Evolutionary conservation across 2,888 invertebrate genomes (phyloP), one percentile per base, ranked within the genome.

Genomic region (Sphaerophoria rueppellii): DNA sequence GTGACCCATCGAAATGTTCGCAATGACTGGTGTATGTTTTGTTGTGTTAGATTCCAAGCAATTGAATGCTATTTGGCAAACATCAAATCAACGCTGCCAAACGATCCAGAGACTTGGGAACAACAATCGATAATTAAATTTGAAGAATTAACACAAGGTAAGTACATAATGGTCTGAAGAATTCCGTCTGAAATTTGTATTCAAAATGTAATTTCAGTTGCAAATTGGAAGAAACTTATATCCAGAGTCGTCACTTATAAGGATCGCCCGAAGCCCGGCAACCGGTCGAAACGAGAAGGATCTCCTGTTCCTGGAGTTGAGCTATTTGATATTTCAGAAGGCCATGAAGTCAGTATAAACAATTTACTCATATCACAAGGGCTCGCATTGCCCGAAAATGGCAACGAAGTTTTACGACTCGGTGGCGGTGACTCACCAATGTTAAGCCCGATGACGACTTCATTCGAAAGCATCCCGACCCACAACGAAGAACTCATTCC

Each of bases 31-130:
- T 24, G 24, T 16, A 24, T 14, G 34, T 11, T 55, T 74, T 0
- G 14, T 50, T 46, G 48, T 52, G 0, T 37, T 70, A 91, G 92
- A 88, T 92, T 92, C 87, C 95, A 98, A 94, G 98, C 98, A 0
- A 95, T 98, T 90, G 97, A 98, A 91, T 97, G 97, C 90, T 96
- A 95, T 90, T 92, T 98, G 86, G 95, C 95, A 6, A 95, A 95
- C 79, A 94, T 97, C 6, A 94, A 94, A 83, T 95, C 96, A 0
- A 92, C 92, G 0, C 88, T 90, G n/a, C 87, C 87, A 6, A 89
- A 90, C 52, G 90, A 92, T 54, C 86, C 91, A 4, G 93, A 93
- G 12, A 91, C 91, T 58, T 96, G 95, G 95, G 93, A 93, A 60
- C 92, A 93, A 43, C 93, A 93, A 65, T 94, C 95, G 0, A 93